These are phyloP conservation scores for Trematomus bernacchii DNA, from an alignment of 2,797 vertebrate species.

Conservation along the genomic window DNA sequence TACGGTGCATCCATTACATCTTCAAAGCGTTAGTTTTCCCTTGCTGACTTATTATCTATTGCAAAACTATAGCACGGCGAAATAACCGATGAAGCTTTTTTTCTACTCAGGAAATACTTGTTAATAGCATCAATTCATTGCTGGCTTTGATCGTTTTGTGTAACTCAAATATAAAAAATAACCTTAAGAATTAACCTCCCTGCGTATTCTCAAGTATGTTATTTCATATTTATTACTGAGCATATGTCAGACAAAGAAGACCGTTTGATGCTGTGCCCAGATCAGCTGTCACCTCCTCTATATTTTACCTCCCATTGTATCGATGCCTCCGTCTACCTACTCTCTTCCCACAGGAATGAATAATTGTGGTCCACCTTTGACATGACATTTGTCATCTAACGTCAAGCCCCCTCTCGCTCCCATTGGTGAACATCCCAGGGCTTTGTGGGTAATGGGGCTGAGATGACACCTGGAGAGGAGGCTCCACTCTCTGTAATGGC, in stretches of 20 bases:
- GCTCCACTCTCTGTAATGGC: slow-evolving; percentile 46
- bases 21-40: not conserved
- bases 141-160: too few species aligned
- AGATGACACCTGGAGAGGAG: slow-evolving; percentile 26
- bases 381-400: slow-evolving; percentile 66
- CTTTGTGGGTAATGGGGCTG: slow-evolving; percentile 45
- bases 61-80: not conserved
- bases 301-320: slow-evolving; percentile 13
- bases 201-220: not conserved
- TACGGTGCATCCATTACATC: too few species aligned
- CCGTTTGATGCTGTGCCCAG: not conserved
- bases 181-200: not conserved
- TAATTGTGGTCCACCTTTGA: slow-evolving; percentile 44
- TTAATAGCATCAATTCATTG: not conserved
- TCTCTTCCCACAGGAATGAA: slow-evolving; percentile 39
- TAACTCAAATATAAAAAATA: not conserved
- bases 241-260: not conserved
- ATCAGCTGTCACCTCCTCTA: slow-evolving; percentile 48
- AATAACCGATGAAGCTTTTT: not conserved
- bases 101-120: not conserved
- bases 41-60: slow-evolving; percentile 13
- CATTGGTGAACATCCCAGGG: slow-evolving; percentile 34
- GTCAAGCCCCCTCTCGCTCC: slow-evolving; percentile 34
- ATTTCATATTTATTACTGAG: slow-evolving; percentile 1
- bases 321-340: slow-evolving; percentile 40